Evolutionary conservation across 2,797 vertebrate genomes (phyloP), one percentile per base, ranked within the genome.

Genomic region (Busarellus nigricollis): DNA sequence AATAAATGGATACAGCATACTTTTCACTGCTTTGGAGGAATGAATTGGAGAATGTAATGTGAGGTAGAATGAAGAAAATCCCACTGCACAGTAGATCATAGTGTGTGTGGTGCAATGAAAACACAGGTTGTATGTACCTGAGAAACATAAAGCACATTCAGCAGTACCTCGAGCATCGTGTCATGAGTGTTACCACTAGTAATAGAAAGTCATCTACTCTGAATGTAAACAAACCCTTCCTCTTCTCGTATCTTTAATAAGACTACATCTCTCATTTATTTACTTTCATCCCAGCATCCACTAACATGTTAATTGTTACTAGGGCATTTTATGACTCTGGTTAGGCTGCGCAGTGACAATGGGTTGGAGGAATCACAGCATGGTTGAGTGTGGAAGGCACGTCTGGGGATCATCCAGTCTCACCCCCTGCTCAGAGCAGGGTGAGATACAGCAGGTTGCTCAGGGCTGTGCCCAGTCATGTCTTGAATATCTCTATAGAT

Each of bases 41-140:
- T 87, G 52, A 72, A 42, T 54, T 69, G 22, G 63, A 62, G 28
- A 66, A 74, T 55, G 40, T 55, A 45, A 44, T 82, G 16, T 73
- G 44, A 73, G 57, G 55, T 18, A 81, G 52, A 89, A 69, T 70
- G 25, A 76, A 82, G 62, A 79, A 88, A 94, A 89, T 79, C 55
- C 31, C 8, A 28, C 22, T 49, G 66, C 40, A 44, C 26, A 42
- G 20, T 33, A 57, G 59, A 59, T 25, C 11, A 26, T 37, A 42
- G 10, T 33, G 14, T 50, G 37, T 63, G 70, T 67, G 63, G 33
- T 70, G 45, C 20, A 78, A 40, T 44, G 73, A 66, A 77, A 88
- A 50, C 45, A 72, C 11, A 57, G 35, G 33, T 18, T 24, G 7
- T 61, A n/a, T 44, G 50, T 52, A 29, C 40, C 31, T 87, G 47